Base-by-base conservation (phyloP, 2,113 vertebrate genomes). In the Psilopogon haemacephalus region DNA sequence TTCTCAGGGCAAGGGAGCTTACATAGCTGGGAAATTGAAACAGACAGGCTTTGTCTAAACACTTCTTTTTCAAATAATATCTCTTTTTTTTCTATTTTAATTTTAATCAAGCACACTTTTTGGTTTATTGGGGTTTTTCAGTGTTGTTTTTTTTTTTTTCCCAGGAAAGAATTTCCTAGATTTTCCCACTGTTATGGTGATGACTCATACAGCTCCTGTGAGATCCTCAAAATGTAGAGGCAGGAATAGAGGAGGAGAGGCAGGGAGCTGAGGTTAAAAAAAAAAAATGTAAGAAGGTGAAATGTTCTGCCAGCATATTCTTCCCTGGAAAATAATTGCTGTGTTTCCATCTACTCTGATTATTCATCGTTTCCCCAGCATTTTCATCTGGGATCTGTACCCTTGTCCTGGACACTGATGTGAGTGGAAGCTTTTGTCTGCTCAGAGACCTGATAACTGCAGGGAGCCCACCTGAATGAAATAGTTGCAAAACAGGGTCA, bases 31-130 rank as follows among this genome's bases (percentile, higher is more conserved):
- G 97, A 98, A 98, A 97, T 95, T 96, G 98, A 97, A 97, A 97
- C 97, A 97, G 97, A 95, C 98, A 97, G 97, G 94, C 97, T 97
- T 97, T 98, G 97, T 98, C 97, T 98, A 97, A 98, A 97, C 97
- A 96, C 94, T 97, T 96, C 95, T 97, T 97, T 97, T 97, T 91
- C 94, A 96, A 91, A 92, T 96, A 98, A 95, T 95, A 92, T 55
- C 19, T 95, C 67, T 92, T 94, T 88, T 95, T 94, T 97, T 93
- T 63, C 89, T 80, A 93, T 95, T 97, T 96, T 95, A 97, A 97
- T 97, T 97, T 97, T 97, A 97, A 97, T 97, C 93, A 92, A 95
- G 74, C 73, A 76, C 23, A 83, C 63, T 52, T 3, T 2, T 37
- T n/a, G 76, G 81, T 65, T 35, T 37, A n/a, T n/a, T n/a, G n/a